A percentile compares a stretch with the other conserved stretches of the same genome.
Evolutionary conservation across 1,140 invertebrate species (phyloP).

Genomic region (Zophobas atratus): DNA sequence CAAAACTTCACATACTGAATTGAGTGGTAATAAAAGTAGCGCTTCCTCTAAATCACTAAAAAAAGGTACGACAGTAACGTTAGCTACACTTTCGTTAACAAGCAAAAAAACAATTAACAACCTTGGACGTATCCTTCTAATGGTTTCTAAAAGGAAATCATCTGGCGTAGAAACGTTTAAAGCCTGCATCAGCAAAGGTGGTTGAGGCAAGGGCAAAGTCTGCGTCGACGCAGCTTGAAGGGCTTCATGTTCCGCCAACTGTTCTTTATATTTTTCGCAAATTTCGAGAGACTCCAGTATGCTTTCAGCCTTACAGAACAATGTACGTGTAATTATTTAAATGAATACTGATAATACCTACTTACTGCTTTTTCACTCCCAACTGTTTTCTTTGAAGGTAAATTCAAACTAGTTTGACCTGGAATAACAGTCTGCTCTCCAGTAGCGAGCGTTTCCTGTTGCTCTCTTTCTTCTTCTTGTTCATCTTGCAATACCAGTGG

Average conservation of each 20-base stretch:
- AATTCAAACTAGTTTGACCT: slow-evolving; percentile 79
- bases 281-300: slow-evolving; percentile 91
- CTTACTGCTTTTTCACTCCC: slow-evolving; percentile 86
- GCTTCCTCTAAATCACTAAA: slow-evolving; percentile 92
- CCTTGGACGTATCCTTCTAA: slow-evolving; percentile 85
- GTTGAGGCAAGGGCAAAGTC: slow-evolving; percentile 65
- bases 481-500: slow-evolving; percentile 93
- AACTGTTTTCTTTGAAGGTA: slow-evolving; percentile 92
- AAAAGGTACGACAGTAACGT: slow-evolving; percentile 52
- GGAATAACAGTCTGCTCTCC: slow-evolving; percentile 79
- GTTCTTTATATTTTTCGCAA: slow-evolving; percentile 78
- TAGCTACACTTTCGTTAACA: slow-evolving; percentile 1
- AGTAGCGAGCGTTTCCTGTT: slow-evolving; percentile 81
- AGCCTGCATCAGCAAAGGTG: slow-evolving; percentile 85
- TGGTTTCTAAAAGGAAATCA: slow-evolving; percentile 86
- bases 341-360: neutral
- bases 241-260: slow-evolving; percentile 68
- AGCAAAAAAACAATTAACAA: slow-evolving; percentile 53
- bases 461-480: slow-evolving; percentile 87
- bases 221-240: slow-evolving; percentile 63
- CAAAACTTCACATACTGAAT: slow-evolving; percentile 85
- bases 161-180: slow-evolving; percentile 80
- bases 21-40: slow-evolving; percentile 88
- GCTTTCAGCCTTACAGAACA: slow-evolving; percentile 82
- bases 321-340: neutral